These are phyloP conservation scores for Maniola jurtina DNA, from an alignment of 1,140 invertebrate species.

Conservation along the genomic window DNA sequence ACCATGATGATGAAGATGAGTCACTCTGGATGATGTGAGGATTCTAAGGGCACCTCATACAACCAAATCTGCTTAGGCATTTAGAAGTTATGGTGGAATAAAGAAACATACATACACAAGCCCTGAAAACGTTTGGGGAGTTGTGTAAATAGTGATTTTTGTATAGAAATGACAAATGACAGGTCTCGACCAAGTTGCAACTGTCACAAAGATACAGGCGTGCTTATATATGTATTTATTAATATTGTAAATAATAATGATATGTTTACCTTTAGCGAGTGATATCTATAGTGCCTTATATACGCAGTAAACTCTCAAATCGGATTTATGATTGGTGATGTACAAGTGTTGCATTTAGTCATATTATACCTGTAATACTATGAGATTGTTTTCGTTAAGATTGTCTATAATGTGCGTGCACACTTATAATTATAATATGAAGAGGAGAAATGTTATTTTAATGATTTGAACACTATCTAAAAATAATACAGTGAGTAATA, in stretches of 20 bases:
- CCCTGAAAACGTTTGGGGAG: no score
- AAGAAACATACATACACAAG: no score
- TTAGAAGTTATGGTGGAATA: no score
- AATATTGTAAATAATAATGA: constrained; percentile 14
- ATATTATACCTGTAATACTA: constrained; percentile 13
- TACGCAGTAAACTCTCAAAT: constrained; percentile 5
- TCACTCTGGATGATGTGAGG: no score
- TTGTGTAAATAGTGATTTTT: no score
- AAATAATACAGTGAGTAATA: no score
- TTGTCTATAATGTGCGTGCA: constrained; percentile 5
- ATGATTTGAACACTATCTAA: not conserved
- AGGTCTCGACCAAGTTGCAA: not conserved
- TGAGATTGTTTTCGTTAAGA: not conserved
- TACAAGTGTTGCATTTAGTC: constrained; percentile 36
- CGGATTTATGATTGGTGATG: not conserved
- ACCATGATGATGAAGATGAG: no score
- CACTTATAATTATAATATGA: constrained; percentile 2
- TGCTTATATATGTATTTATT: constrained; percentile 9
- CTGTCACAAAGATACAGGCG: not conserved
- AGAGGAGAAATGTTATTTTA: not conserved
- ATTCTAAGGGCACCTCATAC: no score
- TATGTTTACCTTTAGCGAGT: not conserved
- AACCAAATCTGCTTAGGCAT: no score
- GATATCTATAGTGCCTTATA: constrained; percentile 9
- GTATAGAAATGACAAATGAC: no score